These are phyloP conservation scores for Threskiornis aethiopicus DNA, from an alignment of 2,797 vertebrate genomes.

Conservation along the genomic window DNA sequence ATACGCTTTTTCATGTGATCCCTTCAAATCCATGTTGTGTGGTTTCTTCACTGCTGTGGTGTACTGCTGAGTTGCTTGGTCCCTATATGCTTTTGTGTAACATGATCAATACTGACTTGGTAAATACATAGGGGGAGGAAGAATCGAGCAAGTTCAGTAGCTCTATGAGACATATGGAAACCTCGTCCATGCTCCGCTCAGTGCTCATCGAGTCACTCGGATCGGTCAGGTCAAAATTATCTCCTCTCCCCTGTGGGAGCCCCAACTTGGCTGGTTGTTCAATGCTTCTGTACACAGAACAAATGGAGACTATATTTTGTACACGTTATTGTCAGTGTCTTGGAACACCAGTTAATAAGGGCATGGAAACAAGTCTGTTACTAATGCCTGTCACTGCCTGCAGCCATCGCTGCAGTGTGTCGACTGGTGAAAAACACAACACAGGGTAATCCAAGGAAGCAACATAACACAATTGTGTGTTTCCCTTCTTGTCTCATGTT, in stretches of 20 bases:
- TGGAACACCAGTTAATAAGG: not conserved
- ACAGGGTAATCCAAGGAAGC: not conserved
- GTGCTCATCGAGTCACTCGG: fast-evolving
- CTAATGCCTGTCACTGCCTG: not conserved
- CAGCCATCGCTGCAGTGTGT: fast-evolving
- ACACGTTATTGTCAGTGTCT: not conserved
- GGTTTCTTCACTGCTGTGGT: not conserved
- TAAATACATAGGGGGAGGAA: not conserved
- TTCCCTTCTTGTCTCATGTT: not conserved
- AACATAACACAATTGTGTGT: fast-evolving
- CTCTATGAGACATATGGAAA: not conserved
- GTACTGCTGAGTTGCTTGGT: not conserved
- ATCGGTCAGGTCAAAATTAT: not conserved
- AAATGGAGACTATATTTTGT: not conserved
- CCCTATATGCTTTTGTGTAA: fast-evolving
- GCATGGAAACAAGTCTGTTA: not conserved
- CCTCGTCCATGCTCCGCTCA: fast-evolving
- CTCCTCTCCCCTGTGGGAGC: not conserved
- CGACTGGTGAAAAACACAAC: not conserved
- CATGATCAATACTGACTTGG: not conserved
- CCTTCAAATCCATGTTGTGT: not conserved
- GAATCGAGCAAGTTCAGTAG: not conserved
- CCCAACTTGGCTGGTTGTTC: fast-evolving
- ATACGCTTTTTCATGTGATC: fast-evolving
- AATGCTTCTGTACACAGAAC: not conserved